These are phyloP conservation scores for Fistularia tabacaria DNA, from an alignment of 2,797 vertebrate species.

Conservation along the genomic window DNA sequence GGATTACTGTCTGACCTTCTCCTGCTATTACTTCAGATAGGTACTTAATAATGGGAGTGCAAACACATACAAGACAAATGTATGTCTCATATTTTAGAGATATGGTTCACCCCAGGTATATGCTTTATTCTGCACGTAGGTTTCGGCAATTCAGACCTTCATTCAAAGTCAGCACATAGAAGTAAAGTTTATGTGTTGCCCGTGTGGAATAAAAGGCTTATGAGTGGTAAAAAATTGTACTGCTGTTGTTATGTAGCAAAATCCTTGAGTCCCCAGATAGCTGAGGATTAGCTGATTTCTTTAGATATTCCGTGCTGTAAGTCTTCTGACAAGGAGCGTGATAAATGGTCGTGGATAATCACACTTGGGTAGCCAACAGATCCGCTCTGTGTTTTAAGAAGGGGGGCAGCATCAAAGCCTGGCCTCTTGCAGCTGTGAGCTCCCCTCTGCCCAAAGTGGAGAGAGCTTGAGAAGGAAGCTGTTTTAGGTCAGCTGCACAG, in stretches of 20 bases:
- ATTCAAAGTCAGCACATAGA: constrained; percentile 32
- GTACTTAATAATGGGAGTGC: constrained; percentile 44
- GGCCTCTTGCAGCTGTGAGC: constrained; percentile 67
- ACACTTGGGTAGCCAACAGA: constrained; percentile 72
- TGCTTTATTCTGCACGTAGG: constrained; percentile 19
- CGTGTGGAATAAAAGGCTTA: constrained; percentile 45
- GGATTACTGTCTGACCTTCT: constrained; percentile 73
- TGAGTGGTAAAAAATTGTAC: constrained; percentile 53
- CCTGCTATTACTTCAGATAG: constrained; percentile 50
- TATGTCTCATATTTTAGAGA: constrained; percentile 35
- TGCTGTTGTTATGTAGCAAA: constrained; percentile 62
- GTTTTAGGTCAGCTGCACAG: constrained; percentile 73
- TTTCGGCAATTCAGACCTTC: constrained; percentile 12
- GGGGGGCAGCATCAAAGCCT: constrained; percentile 51
- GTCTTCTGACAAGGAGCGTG: constrained; percentile 68
- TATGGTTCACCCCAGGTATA: constrained; percentile 29
- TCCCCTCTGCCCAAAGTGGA: constrained; percentile 62
- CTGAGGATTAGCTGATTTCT: constrained; percentile 53
- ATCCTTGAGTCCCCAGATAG: constrained; percentile 50
- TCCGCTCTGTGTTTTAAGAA: constrained; percentile 61
- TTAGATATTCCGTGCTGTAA: constrained; percentile 69
- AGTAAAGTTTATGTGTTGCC: constrained; percentile 33
- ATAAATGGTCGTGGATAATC: constrained; percentile 73
- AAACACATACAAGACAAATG: constrained; percentile 52
- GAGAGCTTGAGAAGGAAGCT: constrained; percentile 62